Conservation (phyloP, 2,797 vertebrate genomes). For the Anguilla obscura region DNA sequence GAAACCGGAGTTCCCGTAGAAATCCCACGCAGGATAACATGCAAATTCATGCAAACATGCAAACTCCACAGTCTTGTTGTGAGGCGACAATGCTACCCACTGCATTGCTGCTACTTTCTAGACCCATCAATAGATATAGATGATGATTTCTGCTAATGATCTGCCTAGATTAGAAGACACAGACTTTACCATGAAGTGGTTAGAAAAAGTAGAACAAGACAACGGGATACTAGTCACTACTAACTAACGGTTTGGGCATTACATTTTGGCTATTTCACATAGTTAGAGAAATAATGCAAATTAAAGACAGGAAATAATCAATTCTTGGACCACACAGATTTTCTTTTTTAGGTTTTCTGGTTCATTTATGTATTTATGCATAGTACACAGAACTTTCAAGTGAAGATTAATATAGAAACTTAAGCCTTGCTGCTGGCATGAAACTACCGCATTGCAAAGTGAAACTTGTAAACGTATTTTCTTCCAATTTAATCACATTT, state of each 20-base stretch:
- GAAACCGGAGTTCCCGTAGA: too few species aligned
- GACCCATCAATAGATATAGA: too few species aligned
- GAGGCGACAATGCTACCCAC: too few species aligned
- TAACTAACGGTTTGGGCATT: not conserved
- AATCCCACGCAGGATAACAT: too few species aligned
- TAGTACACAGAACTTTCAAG: too few species aligned
- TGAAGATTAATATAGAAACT: not conserved
- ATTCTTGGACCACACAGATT: not conserved
- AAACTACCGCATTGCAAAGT: not conserved
- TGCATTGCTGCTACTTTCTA: too few species aligned
- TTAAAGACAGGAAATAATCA: not conserved
- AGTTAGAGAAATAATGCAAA: not conserved
- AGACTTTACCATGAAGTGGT: conserved; percentile 1
- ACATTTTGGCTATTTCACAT: not conserved
- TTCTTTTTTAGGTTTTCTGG: not conserved
- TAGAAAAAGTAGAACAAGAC: not conserved
- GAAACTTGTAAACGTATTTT: too few species aligned
- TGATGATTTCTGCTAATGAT: not conserved
- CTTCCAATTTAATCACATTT: not conserved
- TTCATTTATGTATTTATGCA: too few species aligned
- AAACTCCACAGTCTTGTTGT: too few species aligned
- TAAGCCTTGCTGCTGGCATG: not conserved
- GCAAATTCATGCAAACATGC: too few species aligned
- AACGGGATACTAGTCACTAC: not conserved
- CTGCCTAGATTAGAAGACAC: not conserved